Base-by-base conservation (phyloP, 1,140 invertebrate species). In the Drosophila orena region DNA sequence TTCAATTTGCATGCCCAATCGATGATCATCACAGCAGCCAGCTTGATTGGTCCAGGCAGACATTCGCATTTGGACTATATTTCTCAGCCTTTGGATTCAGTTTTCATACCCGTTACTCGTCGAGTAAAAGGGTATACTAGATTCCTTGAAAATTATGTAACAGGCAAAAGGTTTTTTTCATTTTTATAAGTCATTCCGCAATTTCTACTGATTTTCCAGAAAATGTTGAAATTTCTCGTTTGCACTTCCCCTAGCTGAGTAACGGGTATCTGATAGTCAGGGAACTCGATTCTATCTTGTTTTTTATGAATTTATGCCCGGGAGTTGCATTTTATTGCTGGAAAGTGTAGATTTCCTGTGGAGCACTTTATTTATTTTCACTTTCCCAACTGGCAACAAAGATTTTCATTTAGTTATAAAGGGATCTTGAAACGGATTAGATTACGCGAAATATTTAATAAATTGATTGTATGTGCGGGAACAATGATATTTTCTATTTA, bases 1-100 rank as follows among this genome's bases (percentile, higher is more conserved):
- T 89, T 89, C 77, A 89, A 89, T 89, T 89, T 83, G 85, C 77
- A 80, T 62, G 54, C 56, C 35, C 58, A 73, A 80, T 80, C 73
- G 64, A 76, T 62, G 59, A 68, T 65, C 55, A 61, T 42, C 40
- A 49, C 55, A 61, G 38, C 40, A 49, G 52, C 30, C 37, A 4
- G 15, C 34, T 54, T 86, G 74, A 78, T 84, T 80, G 81, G 47
- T 14, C 27, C 40, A 46, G 7, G 30, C 17, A 53, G 24, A 49
- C 30, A 34, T 44, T 50, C 34, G 30, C 30, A n/a, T 15, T 42
- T 44, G 64, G n/a, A 44, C 64, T 55, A 56, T 44, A 78, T 77
- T 76, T 80, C 71, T 69, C 65, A 66, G 68, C 35, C 70, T 30
- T 78, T 38, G 44, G 46, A 70, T 74, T 70, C 47, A 60, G 64